Base-by-base conservation (phyloP, 2,113 vertebrate genomes). In the Coturnix japonica region DNA sequence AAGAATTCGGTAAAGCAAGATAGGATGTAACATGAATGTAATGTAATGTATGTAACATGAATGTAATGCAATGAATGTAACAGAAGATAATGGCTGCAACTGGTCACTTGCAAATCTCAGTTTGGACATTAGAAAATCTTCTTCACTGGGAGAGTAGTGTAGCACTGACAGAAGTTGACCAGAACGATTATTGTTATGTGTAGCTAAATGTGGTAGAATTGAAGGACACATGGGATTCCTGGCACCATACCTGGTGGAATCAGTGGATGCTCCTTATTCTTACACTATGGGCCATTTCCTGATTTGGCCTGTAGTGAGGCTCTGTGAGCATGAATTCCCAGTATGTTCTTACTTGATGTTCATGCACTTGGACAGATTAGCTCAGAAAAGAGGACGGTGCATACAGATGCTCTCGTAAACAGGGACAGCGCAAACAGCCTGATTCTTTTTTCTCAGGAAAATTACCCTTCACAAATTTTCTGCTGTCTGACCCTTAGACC, bases 331-430 rank as follows among this genome's bases (percentile, higher is more conserved):
- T 39, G 47, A 54, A n/a, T 54, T 91, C 31, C 56, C 53, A 13
- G 0, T 39, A 15, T 54, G 30, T 46, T 11, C 64, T 72, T 0
- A 0, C 1, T 33, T 9, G 49, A 2, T 0, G 0, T 49, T 85
- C 1, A 2, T 60, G 0, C 1, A 1, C 22, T 43, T 9, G 4
- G 5, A 39, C 1, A 3, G 66, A 41, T 75, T 2, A 46, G 66
- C 75, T 12, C 61, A 28, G 51, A 21, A 37, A 16, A 30, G 19
- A 1, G 1, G 57, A 14, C 26, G 6, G 1, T 4, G 20, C 17
- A 4, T 25, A 44, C 31, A 8, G 33, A 20, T 12, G 8, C 17
- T 33, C 46, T 49, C 16, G 3, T 49, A 47, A 51, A 69, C 12
- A 9, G 47, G 56, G 80, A 6, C 54, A 72, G 57, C 59, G 43